Evolutionary conservation across 1,140 invertebrate genomes (phyloP), one percentile per base, ranked within the genome.

Genomic region (Spodoptera frugiperda): DNA sequence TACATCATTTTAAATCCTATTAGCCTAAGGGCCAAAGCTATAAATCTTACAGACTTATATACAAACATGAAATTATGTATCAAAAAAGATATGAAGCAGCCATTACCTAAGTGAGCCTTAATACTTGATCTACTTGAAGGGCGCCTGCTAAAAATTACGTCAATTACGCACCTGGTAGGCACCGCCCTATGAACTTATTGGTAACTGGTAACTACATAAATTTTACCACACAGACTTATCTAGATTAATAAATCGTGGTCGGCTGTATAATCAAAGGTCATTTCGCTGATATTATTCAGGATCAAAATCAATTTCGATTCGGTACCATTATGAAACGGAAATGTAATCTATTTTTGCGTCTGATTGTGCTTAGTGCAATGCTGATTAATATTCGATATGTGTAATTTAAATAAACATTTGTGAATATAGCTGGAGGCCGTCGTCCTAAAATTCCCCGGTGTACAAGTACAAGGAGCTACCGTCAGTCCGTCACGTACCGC

Each of bases 111-210:
- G 70, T 39, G 59, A 70, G 54, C 78, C 81, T 81, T 84, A 81
- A n/a, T n/a, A n/a, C n/a, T n/a, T n/a, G 74, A 55, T 83, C 76
- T 78, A 46, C 76, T 39, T 39, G 76, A 84, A 82, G 82, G 84
- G 73, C 81, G 72, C 63, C 77, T 54, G 53, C 74, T 67, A 74
- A 73, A 83, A 79, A 81, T 82, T 82, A 84, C 70, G 79, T 76
- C 77, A 82, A 80, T 83, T 76, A 78, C 53, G 68, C 71, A 59
- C 30, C 67, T 39, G 74, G 19, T 57, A 59, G 67, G 55, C 59
- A 72, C 77, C 46, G 72, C 78, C 74, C 59, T 61, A 44, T 53
- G 39, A 57, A 72, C 19, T 71, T 48, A 72, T 61, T 59, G 61
- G 44, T 46, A 53, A 44, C 73, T 59, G 61, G 44, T 46, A 61